These are phyloP conservation scores for Tiliacea citrago DNA, from an alignment of 2,888 invertebrate genomes.

Conservation along the genomic window DNA sequence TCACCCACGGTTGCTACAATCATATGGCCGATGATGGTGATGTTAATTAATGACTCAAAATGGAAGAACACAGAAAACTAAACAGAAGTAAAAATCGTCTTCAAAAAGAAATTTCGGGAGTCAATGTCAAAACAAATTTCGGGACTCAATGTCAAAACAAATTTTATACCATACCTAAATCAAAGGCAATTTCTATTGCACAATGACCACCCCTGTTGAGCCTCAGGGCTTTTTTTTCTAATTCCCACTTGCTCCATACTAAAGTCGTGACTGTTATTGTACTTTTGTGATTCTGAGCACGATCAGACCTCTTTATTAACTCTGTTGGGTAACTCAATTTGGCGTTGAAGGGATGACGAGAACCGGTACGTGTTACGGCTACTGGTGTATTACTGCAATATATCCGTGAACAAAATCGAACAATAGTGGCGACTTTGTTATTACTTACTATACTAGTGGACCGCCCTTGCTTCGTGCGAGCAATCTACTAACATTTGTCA, in stretches of 20 bases:
- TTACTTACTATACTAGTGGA: slow-evolving; percentile 26
- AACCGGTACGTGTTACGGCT: slow-evolving; percentile 81
- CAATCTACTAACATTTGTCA: background rate
- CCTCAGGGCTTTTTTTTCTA: slow-evolving; percentile 68
- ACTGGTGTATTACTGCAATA: slow-evolving; percentile 74
- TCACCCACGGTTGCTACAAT: background rate
- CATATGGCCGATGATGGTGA: background rate
- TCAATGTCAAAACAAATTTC: background rate
- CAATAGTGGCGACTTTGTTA: slow-evolving; percentile 62
- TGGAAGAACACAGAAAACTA: background rate
- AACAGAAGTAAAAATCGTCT: background rate
- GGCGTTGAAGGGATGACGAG: slow-evolving; percentile 86
- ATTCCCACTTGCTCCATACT: slow-evolving; percentile 76
- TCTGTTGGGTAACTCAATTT: slow-evolving; percentile 87
- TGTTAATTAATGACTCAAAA: background rate
- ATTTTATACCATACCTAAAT: background rate
- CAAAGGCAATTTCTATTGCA: slow-evolving; percentile 1
- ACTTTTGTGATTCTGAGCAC: slow-evolving; percentile 79
- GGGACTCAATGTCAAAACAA: background rate
- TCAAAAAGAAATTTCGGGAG: background rate
- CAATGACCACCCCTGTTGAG: slow-evolving; percentile 5
- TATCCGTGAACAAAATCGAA: slow-evolving; percentile 70
- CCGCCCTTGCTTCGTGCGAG: background rate
- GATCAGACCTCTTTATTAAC: slow-evolving; percentile 85
- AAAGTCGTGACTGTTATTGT: slow-evolving; percentile 72